A percentile compares a stretch with the other conserved stretches of the same genome.
Conservation (phyloP, 1,140 invertebrate genomes). For the Apis cerana region DNA sequence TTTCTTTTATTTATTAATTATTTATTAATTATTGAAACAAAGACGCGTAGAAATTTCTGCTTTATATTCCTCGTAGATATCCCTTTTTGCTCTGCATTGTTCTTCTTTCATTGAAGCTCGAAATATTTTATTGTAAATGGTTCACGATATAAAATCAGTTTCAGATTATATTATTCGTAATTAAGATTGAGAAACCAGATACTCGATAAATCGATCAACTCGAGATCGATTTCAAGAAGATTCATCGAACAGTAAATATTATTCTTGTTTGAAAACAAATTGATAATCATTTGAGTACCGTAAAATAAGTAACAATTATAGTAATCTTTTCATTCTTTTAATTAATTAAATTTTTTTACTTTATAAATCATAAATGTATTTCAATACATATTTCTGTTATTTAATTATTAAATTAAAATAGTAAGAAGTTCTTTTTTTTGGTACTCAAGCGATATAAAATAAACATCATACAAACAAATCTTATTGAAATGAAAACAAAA, state of each 20-base stretch:
- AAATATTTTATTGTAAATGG: background rate
- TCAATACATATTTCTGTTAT: background rate
- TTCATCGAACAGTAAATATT: background rate
- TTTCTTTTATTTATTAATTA: background rate
- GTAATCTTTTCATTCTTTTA: background rate
- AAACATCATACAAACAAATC: background rate
- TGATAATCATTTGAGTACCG: background rate
- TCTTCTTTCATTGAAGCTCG: constrained; percentile 12
- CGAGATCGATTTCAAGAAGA: background rate
- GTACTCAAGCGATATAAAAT: background rate
- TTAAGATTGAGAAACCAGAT: background rate
- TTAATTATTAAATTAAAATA: too few relatives aligned
- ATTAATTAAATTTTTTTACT: background rate
- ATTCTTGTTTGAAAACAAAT: background rate
- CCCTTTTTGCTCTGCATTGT: constrained; percentile 16
- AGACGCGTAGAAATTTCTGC: constrained; percentile 8
- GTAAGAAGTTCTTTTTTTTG: background rate
- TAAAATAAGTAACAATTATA: background rate
- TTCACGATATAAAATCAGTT: constrained; percentile 1
- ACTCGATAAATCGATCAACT: background rate
- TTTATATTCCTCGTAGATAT: constrained; percentile 1
- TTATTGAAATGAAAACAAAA: background rate
- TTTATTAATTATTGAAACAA: constrained; percentile 3
- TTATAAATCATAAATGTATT: background rate
- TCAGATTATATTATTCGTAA: background rate